These are phyloP conservation scores for Germaria angustata DNA, from an alignment of 2,888 invertebrate genomes.

Conservation along the genomic window DNA sequence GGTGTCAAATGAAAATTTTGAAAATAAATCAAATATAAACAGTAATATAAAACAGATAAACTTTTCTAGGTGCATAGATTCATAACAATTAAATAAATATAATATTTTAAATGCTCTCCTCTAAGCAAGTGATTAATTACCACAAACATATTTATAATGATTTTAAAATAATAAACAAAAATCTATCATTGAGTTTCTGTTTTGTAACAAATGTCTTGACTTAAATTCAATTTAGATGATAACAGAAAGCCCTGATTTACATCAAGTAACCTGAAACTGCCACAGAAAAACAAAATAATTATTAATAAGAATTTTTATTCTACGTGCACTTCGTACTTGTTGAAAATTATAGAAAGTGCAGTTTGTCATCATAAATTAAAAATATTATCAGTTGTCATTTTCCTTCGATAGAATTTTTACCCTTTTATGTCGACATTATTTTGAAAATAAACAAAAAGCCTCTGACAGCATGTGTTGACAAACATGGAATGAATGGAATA, in stretches of 20 bases:
- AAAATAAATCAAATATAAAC: constrained; percentile 18
- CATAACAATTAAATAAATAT: neutral
- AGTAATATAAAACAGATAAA: neutral
- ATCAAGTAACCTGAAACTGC: neutral
- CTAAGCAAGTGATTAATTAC: constrained; percentile 18
- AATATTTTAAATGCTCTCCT: neutral
- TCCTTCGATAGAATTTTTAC: neutral
- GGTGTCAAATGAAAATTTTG: constrained; percentile 44
- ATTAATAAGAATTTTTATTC: no score
- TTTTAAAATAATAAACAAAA: neutral
- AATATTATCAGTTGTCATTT: constrained; percentile 19
- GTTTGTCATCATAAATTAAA: constrained; percentile 5
- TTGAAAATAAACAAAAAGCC: neutral
- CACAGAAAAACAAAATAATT: no score
- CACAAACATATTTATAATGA: neutral
- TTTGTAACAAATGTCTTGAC: no score
- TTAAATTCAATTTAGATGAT: neutral
- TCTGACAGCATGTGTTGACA: neutral
- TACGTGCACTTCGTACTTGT: neutral
- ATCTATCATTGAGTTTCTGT: neutral
- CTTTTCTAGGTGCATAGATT: neutral
- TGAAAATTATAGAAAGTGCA: neutral
- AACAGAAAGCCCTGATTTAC: neutral
- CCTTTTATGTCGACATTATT: constrained; percentile 6
- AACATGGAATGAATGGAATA: no score